Percentiles rank a stretch among this genome's conserved stretches.
phyloP scores from a whole-genome alignment of 2,888 invertebrate species.

The Onchidella celtica region DNA sequence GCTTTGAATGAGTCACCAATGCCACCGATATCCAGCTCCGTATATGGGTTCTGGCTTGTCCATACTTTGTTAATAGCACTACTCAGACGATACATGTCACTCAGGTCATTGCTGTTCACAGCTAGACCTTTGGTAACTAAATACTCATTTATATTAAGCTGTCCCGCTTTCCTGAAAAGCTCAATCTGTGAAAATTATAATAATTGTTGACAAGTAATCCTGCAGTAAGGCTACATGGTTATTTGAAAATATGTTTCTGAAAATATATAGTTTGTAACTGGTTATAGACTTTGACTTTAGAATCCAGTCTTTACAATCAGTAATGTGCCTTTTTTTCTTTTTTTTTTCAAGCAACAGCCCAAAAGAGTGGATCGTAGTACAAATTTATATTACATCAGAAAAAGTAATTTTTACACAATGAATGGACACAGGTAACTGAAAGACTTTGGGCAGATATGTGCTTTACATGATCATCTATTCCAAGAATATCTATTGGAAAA shows the following conservation, averaged over 20 bases:
- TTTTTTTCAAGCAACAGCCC: too few species aligned
- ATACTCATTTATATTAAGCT: not conserved
- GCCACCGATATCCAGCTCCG: conserved; percentile 40
- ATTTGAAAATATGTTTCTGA: too few species aligned
- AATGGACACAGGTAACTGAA: too few species aligned
- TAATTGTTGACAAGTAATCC: not conserved
- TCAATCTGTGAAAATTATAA: conserved; percentile 4
- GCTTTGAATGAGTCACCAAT: conserved; percentile 57
- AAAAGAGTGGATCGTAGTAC: too few species aligned
- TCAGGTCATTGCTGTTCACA: not conserved
- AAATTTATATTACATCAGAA: too few species aligned
- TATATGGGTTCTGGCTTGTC: conserved; percentile 54
- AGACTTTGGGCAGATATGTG: not conserved
- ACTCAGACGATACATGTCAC: conserved; percentile 10
- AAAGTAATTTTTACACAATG: not conserved
- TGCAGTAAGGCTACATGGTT: not conserved
- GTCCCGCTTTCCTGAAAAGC: conserved; percentile 3
- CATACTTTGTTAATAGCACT: conserved; percentile 41
- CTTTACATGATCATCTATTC: not conserved
- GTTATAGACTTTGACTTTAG: too few species aligned
- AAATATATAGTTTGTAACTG: not conserved
- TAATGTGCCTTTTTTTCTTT: too few species aligned
- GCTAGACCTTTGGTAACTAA: conserved; percentile 22
- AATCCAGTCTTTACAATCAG: too few species aligned
- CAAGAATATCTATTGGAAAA: not conserved